Conservation (phyloP, 2,113 vertebrate species). For the Puma concolor region DNA sequence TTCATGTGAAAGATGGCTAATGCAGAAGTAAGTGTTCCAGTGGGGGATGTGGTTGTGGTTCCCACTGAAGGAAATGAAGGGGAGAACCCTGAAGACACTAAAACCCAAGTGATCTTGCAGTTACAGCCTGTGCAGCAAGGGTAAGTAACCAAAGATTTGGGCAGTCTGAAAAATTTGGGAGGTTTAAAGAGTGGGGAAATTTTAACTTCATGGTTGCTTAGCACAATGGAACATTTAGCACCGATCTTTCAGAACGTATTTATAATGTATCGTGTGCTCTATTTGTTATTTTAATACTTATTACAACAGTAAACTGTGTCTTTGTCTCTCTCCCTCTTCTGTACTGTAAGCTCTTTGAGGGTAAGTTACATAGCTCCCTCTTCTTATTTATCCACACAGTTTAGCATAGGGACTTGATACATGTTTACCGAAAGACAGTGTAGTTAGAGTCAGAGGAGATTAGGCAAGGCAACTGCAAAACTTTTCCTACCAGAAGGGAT, state of each 20-base stretch:
- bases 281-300: conserved; percentile 16
- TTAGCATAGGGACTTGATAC: background rate
- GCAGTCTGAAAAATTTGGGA: background rate
- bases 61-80: conserved; percentile 91
- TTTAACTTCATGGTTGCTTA: background rate
- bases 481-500: background rate
- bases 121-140: conserved; percentile 93
- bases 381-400: background rate
- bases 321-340: background rate
- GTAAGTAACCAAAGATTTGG: conserved; percentile 84
- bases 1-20: conserved; percentile 94
- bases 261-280: background rate
- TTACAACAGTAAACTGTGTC: background rate
- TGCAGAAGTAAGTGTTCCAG: conserved; percentile 93
- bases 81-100: conserved; percentile 91
- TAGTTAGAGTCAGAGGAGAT: background rate
- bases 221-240: background rate
- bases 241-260: background rate
- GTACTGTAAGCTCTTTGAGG: background rate
- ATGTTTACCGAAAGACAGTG: conserved; percentile 28
- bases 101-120: conserved; percentile 94
- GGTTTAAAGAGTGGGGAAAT: background rate
- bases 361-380: background rate
- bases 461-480: background rate
- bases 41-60: conserved; percentile 91